Evolutionary conservation across 2,113 vertebrate genomes (phyloP), one percentile per base, ranked within the genome.

Genomic region (Bos indicus): DNA sequence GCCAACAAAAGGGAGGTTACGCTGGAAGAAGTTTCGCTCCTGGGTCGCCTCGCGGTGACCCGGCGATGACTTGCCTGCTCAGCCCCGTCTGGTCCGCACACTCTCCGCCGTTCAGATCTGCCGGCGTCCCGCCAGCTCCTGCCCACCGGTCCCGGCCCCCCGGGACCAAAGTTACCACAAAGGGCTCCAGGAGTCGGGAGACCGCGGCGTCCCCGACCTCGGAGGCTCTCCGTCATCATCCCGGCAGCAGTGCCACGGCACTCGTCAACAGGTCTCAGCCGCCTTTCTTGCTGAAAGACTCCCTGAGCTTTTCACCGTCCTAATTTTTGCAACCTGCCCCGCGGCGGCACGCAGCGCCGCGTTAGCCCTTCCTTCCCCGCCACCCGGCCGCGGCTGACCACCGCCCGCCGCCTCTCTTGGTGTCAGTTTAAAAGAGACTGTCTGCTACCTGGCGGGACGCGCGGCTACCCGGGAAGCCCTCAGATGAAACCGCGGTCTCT

Each of bases 241-340:
- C 28, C 81, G 40, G 77, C 6, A 5, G 51, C 84, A 14, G 67
- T 43, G 46, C 90, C 91, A n/a, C 0, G 1, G 91, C 74, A 54
- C 52, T 90, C 43, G 81, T 87, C 97, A 98, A 98, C 98, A 98
- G 97, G 98, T 98, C 84, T 46, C 30, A 40, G 60, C 62, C 56
- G 77, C 91, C 77, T 40, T 48, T 13, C 48, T 17, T 7, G 48
- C 60, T 0, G 64, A 28, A 46, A 26, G 78, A 40, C 89, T 57
- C 83, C 77, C 82, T 0, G 88, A 5, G 71, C 85, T 80, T 40
- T 36, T 7, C 74, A 3, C 90, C 14, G 81, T 60, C 59, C 83
- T 21, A 3, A 30, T 83, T 67, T 52, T 25, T 85, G 54, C 88
- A 95, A 95, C 95, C 97, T 95, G 97, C 95, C 36, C 9, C 19